A percentile compares a stretch with the other conserved stretches of the same genome.
Conservation (phyloP, 1,140 invertebrate species). For the Chlorops oryzae region DNA sequence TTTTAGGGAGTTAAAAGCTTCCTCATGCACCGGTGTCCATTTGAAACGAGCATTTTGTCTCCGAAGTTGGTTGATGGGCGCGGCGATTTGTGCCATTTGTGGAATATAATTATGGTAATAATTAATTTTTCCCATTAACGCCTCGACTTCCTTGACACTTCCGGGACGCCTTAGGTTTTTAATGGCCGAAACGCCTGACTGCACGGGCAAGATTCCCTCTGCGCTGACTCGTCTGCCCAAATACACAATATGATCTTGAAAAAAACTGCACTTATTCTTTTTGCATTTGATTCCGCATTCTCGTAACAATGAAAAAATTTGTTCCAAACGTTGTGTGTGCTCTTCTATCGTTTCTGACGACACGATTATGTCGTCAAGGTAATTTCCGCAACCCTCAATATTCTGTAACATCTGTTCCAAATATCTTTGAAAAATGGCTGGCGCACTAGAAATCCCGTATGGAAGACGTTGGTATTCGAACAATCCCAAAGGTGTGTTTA, state of each 20-base stretch:
- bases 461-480: conserved; percentile 20
- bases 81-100: conserved; percentile 21
- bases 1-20: conserved; percentile 1
- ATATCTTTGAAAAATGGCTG: conserved; percentile 20
- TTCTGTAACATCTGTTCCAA: conserved; percentile 9
- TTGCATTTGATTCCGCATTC: conserved; percentile 19
- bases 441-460: conserved; percentile 18
- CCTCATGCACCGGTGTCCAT: conserved; percentile 19
- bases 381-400: conserved; percentile 28
- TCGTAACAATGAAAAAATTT: conserved; percentile 25
- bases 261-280: conserved; percentile 20
- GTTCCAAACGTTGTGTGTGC: conserved; percentile 27
- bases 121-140: conserved; percentile 30
- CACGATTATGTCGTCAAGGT: conserved; percentile 42
- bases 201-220: conserved; percentile 19
- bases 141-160: conserved; percentile 31
- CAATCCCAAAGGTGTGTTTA: conserved; percentile 18
- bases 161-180: conserved; percentile 23
- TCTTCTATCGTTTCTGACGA: conserved; percentile 20
- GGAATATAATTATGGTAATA: conserved; percentile 28
- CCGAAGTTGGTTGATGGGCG: conserved; percentile 24
- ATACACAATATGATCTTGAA: conserved; percentile 24
- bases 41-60: conserved; percentile 18
- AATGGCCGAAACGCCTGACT: conserved; percentile 18
- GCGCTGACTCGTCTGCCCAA: conserved; percentile 30